Evolutionary conservation across 2,113 vertebrate genomes (phyloP), one percentile per base, ranked within the genome.

Genomic region (Ageneiosus marmoratus): DNA sequence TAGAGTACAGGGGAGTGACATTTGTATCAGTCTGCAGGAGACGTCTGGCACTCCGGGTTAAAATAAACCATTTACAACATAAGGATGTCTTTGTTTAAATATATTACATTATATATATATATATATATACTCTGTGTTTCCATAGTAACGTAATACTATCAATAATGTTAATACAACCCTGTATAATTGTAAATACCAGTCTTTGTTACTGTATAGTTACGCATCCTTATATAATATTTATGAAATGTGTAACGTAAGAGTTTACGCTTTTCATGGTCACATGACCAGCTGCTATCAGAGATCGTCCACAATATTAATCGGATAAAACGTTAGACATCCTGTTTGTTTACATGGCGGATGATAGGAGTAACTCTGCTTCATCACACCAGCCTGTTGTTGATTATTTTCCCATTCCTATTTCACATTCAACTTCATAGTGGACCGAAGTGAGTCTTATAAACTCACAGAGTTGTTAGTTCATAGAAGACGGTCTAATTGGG

Each of bases 1-100:
- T 85, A 84, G 63, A 60, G 72, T 6, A 27, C 60, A 73, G 58
- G 10, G 44, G 24, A 60, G 78, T 11, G 78, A 50, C 34, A 16
- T 34, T 24, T 24, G 73, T 53, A 48, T 67, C 6, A 3, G n/a
- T n/a, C 13, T 51, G 37, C 16, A 44, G 37, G 34, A 69, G 65
- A 69, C 34, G 20, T 16, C 29, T 20, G 22, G 34, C 20, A 10
- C 5, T 34, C 29, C 6, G 20, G 34, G 24, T 41, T 44, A 12
- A 29, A 51, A 74, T 29, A 74, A 27, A 73, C 1, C 11, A 53
- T 11, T 11, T 20, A 44, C 4, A 1, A 18, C 50, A 50, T 12
- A 24, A 37, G 29, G 50, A 41, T 41, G n/a, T 41, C 2, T 41
- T 3, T 41, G 5, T 41, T 3, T 1, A 44, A 8, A 72, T 46